Evolutionary conservation across 1,140 invertebrate species (phyloP).

Genomic region (Chironomus tepperi): DNA sequence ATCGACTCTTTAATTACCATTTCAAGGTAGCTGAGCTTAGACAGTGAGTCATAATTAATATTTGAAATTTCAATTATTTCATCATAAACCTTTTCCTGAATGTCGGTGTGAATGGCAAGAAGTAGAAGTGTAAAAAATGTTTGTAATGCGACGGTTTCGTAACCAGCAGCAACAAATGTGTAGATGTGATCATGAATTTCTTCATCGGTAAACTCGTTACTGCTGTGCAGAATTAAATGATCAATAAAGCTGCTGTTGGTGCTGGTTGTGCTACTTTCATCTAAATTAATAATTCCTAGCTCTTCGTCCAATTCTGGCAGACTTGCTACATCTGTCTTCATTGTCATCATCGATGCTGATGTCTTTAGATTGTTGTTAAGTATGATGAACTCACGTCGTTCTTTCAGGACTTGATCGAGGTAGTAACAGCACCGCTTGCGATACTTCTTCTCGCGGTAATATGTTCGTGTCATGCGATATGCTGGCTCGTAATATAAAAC

Average conservation of each 20-base stretch:
- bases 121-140: slow-evolving; percentile 42
- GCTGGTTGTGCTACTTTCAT: background rate
- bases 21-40: slow-evolving; percentile 28
- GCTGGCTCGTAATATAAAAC: background rate
- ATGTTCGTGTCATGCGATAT: background rate
- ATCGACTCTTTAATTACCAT: slow-evolving; percentile 29
- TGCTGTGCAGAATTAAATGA: background rate
- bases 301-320: background rate
- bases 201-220: background rate
- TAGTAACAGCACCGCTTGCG: background rate
- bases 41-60: slow-evolving; percentile 17
- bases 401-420: background rate
- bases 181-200: slow-evolving; percentile 21
- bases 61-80: slow-evolving; percentile 29
- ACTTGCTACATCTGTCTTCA: background rate
- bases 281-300: background rate
- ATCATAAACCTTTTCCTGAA: slow-evolving; percentile 44
- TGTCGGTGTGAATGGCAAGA: slow-evolving; percentile 50
- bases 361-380: background rate
- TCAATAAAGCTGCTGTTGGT: background rate
- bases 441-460: slow-evolving; percentile 1
- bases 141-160: background rate
- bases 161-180: slow-evolving; percentile 10
- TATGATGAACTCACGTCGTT: background rate
- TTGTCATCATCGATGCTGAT: background rate